Evolutionary conservation across 2,888 invertebrate genomes (phyloP).

Genomic region (Apantesis nais): DNA sequence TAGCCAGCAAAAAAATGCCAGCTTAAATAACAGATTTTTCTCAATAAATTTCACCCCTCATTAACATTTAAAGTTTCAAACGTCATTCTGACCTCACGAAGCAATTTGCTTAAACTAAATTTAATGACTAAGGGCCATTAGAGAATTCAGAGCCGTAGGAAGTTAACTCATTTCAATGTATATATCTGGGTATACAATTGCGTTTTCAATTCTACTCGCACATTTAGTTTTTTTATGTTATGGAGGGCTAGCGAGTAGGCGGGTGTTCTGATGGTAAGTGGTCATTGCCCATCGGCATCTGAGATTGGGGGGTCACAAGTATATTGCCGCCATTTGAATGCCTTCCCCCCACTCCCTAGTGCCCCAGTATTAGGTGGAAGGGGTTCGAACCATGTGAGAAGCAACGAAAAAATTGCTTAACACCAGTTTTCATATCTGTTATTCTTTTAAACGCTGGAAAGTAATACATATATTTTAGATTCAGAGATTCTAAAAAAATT

Average conservation of each 20-base stretch:
- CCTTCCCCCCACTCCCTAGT: too few species aligned
- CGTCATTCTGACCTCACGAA: constrained; percentile 15
- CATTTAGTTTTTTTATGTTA: too few species aligned
- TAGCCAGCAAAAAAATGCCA: neutral
- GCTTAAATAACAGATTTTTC: neutral
- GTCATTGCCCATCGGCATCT: too few species aligned
- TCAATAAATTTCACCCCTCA: neutral
- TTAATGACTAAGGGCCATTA: constrained; percentile 18
- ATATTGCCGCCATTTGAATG: too few species aligned
- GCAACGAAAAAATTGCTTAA: too few species aligned
- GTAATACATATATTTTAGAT: neutral
- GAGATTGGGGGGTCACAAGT: too few species aligned
- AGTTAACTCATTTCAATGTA: constrained; percentile 1
- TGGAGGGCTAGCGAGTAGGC: too few species aligned
- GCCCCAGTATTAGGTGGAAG: too few species aligned
- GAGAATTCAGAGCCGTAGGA: constrained; percentile 5
- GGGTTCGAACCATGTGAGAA: too few species aligned
- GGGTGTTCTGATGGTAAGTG: too few species aligned
- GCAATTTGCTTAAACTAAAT: constrained; percentile 24
- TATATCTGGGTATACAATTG: neutral
- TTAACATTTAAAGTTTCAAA: constrained; percentile 9
- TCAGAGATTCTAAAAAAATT: neutral
- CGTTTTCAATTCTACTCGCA: neutral
- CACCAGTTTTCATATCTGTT: too few species aligned
- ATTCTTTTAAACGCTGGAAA: too few species aligned